phyloP scores from a whole-genome alignment of 1,140 invertebrate genomes.

The Heliconius congener region DNA sequence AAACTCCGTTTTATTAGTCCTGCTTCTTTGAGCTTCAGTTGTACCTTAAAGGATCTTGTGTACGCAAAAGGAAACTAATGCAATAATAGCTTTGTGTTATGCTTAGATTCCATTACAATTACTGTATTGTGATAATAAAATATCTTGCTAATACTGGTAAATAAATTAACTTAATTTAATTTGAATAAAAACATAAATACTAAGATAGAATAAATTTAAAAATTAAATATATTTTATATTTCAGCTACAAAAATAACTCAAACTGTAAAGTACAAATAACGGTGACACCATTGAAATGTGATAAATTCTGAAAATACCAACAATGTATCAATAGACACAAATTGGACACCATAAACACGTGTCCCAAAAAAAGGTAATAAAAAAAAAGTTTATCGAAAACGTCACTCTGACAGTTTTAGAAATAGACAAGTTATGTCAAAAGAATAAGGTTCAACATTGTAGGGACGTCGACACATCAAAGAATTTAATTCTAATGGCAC shows the following conservation, averaged over 20 bases:
- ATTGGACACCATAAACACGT: conserved; percentile 74
- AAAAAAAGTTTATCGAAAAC: conserved; percentile 29
- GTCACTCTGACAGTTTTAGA: conserved; percentile 33
- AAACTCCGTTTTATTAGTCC: conserved; percentile 24
- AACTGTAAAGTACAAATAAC: conserved; percentile 30
- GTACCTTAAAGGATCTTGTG: neutral
- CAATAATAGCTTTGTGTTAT: neutral
- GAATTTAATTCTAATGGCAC: conserved; percentile 58
- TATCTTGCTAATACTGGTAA: neutral
- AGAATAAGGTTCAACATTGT: conserved; percentile 36
- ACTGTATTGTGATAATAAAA: neutral
- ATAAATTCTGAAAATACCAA: conserved; percentile 59
- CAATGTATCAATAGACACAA: conserved; percentile 69
- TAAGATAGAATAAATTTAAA: neutral
- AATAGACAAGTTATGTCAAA: conserved; percentile 31
- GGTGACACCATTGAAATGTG: conserved; percentile 54
- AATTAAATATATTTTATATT: neutral
- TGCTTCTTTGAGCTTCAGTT: neutral
- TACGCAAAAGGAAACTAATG: neutral
- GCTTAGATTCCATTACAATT: neutral
- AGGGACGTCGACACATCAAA: conserved; percentile 31
- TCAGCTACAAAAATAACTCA: conserved; percentile 13
- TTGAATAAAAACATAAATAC: neutral
- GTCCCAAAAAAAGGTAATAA: conserved; percentile 43
- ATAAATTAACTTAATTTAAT: neutral